A percentile compares a stretch with the other conserved stretches of the same genome.
Evolutionary conservation across 1,140 invertebrate species (phyloP).

Genomic region (Melitaea cinxia): DNA sequence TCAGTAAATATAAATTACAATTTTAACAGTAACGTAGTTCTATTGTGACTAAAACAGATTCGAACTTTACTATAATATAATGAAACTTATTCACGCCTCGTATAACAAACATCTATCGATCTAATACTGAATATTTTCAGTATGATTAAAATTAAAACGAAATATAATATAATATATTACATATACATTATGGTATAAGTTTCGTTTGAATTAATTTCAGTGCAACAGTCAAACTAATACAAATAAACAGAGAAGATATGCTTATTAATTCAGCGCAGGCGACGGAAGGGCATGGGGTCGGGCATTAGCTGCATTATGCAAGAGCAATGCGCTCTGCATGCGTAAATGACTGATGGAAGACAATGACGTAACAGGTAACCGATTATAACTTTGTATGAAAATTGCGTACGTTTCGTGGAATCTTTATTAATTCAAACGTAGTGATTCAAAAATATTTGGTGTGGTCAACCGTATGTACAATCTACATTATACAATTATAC

Average conservation of each 20-base stretch:
- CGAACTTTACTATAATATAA: too few relatives aligned
- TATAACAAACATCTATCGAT: too few relatives aligned
- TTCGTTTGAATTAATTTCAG: background rate
- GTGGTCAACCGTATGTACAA: too few relatives aligned
- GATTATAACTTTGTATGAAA: background rate
- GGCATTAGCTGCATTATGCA: constrained; percentile 69
- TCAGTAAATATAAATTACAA: too few relatives aligned
- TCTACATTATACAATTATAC: too few relatives aligned
- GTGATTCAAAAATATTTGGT: too few relatives aligned
- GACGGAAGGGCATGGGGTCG: constrained; percentile 74
- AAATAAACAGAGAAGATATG: constrained; percentile 31
- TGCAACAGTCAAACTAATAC: background rate
- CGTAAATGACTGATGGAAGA: constrained; percentile 43
- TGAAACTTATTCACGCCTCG: too few relatives aligned
- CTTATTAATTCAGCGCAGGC: constrained; percentile 67
- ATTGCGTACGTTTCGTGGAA: background rate
- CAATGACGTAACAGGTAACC: constrained; percentile 25
- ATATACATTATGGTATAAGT: too few relatives aligned
- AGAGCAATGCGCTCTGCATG: constrained; percentile 54
- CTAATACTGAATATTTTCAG: too few relatives aligned
- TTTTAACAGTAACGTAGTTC: background rate
- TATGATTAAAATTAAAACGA: too few relatives aligned
- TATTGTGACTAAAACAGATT: too few relatives aligned
- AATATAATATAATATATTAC: too few relatives aligned
- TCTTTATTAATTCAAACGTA: background rate